Evolutionary conservation across 23 tunicate genomes (phyloP).

Genomic region (Phallusia fumigata): DNA sequence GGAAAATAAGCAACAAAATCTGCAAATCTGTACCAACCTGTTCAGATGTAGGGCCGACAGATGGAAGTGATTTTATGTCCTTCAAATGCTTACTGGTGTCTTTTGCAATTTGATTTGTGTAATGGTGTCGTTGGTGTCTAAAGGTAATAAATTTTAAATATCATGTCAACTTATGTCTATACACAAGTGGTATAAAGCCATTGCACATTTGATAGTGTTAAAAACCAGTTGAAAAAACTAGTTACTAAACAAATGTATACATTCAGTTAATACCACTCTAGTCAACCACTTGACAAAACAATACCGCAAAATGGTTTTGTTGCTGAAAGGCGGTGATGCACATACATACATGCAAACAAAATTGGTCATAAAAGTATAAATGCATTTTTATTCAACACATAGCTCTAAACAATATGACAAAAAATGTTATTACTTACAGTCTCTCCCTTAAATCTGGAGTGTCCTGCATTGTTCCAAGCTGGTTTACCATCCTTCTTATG

Average conservation of each 20-base stretch:
- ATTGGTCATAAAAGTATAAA: no score
- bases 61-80: constrained; percentile 81
- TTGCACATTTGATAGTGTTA: no score
- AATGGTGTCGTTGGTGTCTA: constrained; percentile 80
- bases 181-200: no score
- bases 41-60: constrained; percentile 54
- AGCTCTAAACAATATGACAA: background rate
- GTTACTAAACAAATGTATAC: no score
- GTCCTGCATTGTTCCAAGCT: constrained; percentile 74
- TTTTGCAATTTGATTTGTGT: constrained; percentile 85
- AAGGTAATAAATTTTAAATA: background rate
- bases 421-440: constrained; percentile 54
- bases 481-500: constrained; percentile 62
- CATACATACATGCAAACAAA: no score
- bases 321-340: no score
- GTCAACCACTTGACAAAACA: no score
- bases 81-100: constrained; percentile 71
- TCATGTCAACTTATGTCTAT: no score
- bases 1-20: no score
- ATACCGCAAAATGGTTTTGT: no score
- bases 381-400: background rate
- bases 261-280: no score
- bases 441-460: constrained; percentile 72
- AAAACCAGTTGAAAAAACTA: no score
- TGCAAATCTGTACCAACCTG: constrained; percentile 43